Evolutionary conservation across 2,113 vertebrate species (phyloP).

Genomic region (Morone saxatilis): DNA sequence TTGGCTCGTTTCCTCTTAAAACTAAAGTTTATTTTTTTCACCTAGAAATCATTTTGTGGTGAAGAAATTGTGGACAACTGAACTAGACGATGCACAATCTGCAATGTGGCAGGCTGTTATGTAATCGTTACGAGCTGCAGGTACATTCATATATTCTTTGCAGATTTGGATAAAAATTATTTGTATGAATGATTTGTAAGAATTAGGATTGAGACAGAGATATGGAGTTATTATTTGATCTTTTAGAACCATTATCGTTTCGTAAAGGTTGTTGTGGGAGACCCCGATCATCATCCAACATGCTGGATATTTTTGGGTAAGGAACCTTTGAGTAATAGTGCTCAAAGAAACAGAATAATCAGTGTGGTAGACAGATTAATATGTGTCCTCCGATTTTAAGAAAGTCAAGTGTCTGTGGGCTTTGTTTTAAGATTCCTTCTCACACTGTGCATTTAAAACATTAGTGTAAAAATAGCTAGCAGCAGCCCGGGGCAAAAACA

Average conservation of each 20-base stretch:
- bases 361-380: background rate
- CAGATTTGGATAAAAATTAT: background rate
- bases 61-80: background rate
- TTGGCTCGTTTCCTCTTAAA: background rate
- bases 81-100: background rate
- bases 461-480: slow-evolving; percentile 8
- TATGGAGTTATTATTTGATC: background rate
- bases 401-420: background rate
- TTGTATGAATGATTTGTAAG: no score
- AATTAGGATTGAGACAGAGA: background rate
- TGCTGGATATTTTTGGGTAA: background rate
- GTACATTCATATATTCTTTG: background rate
- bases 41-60: no score
- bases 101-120: background rate
- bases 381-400: background rate
- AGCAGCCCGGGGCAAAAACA: background rate
- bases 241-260: slow-evolving; percentile 1
- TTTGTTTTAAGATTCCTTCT: background rate
- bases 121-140: background rate
- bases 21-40: no score
- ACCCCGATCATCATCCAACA: background rate
- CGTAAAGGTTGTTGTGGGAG: background rate
- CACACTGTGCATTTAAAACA: background rate
- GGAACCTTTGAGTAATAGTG: background rate
- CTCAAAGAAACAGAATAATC: background rate